Evolutionary conservation across 2,888 invertebrate genomes (phyloP).

Genomic region (Cerceris rybyensis): DNA sequence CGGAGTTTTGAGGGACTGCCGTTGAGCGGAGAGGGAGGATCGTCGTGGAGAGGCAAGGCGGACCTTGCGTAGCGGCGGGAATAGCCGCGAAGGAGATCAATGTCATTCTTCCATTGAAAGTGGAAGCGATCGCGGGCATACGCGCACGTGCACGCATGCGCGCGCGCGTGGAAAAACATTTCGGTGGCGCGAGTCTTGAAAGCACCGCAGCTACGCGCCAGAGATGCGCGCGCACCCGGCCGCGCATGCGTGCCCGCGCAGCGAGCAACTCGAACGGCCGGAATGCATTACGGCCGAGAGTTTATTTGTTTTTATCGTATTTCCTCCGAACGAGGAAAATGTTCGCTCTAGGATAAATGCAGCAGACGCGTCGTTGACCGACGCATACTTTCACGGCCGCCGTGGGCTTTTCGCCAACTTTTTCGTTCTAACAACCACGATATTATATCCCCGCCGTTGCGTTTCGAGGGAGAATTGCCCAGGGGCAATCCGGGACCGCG

Average conservation of each 20-base stretch:
- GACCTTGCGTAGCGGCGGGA: slow-evolving; percentile 51
- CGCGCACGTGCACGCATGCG: neutral
- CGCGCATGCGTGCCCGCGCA: too few relatives aligned
- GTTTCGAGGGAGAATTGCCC: slow-evolving; percentile 24
- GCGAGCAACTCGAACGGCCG: too few relatives aligned
- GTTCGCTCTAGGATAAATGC: neutral
- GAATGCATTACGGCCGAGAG: too few relatives aligned
- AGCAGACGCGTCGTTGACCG: neutral
- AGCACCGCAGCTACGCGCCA: too few relatives aligned
- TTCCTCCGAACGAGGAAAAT: too few relatives aligned
- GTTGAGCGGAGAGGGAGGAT: slow-evolving; percentile 54
- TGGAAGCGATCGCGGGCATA: slow-evolving; percentile 19
- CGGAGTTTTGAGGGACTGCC: slow-evolving; percentile 50
- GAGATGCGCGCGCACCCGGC: too few relatives aligned
- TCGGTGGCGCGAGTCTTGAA: too few relatives aligned
- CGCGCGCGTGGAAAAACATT: neutral
- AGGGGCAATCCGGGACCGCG: slow-evolving; percentile 31
- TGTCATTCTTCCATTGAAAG: slow-evolving; percentile 26
- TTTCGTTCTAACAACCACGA: neutral
- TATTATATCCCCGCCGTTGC: slow-evolving; percentile 16
- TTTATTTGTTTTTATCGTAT: too few relatives aligned
- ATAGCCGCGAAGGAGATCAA: slow-evolving; percentile 48
- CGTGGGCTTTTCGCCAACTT: neutral
- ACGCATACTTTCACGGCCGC: neutral
- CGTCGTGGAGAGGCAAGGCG: slow-evolving; percentile 48